Base-by-base conservation (phyloP, 2,797 vertebrate species). In the Chelidonichthys spinosus region DNA sequence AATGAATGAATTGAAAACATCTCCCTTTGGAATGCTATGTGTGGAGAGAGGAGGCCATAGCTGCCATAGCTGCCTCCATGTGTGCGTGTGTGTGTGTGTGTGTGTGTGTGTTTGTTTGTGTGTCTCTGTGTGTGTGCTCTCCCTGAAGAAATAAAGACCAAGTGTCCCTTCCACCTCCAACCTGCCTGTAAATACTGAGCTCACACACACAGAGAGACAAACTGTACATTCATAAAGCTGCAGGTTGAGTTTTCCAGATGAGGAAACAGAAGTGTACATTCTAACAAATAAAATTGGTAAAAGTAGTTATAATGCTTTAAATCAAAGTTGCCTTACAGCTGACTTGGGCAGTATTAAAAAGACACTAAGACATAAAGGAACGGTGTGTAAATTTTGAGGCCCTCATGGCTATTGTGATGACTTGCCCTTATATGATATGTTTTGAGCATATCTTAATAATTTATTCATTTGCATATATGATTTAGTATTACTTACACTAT, bases 1-100 rank as follows among this genome's bases (percentile, higher is more conserved):
- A 99, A 98, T 98, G 97, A 98, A 94, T 96, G 96, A 97, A 98
- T 98, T 97, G 96, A 97, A 99, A 98, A 97, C 97, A 97, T 98
- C 95, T 97, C 96, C 96, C 97, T 96, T 97, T 96, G 96, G 97
- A 98, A 97, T 98, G 96, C 94, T 91, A 94, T 94, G 94, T 93
- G 95, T 96, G 95, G 94, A 96, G 95, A 96, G 95, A 95, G 92
- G 93, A 95, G 36, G 91, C 94, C 93, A 75, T 94, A 93, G 94
- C 95, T 95, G 93, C 93, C 92, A 83, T 67, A 70, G 37, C 71
- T 50, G 44, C 77, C 53, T 79, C 58, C 64, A 13, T 59, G 53
- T 68, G 79, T 39, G 36, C 54, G 58, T 61, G 37, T 70, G 56
- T 47, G 59, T 65, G 60, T 73, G 66, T 46, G 65, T 64, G 63